Evolutionary conservation across 1,140 invertebrate species (phyloP), one percentile per base, ranked within the genome.

Genomic region (Drosophila pseudoananassae): DNA sequence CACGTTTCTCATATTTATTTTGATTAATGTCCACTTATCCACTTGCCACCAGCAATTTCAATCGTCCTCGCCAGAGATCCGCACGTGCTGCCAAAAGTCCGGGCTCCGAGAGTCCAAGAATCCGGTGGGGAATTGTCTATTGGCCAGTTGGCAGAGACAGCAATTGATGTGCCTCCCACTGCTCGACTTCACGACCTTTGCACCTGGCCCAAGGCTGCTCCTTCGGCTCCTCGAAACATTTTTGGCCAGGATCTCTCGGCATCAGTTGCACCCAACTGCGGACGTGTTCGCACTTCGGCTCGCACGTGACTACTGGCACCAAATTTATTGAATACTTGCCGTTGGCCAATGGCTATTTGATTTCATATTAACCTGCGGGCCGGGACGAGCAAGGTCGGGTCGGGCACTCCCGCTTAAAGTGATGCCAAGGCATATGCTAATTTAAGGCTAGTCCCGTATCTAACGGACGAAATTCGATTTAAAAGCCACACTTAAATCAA

Each of bases 281-380:
- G 82, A 87, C 83, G 83, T 87, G 83, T 87, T 87, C 83, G 83
- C 83, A 87, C 83, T 87, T 87, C 75, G 43, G 14, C 46, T 51
- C 66, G 83, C 76, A 87, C 83, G 83, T 87, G 83, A 87, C 83
- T 87, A 72, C 83, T 73, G 68, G 68, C 82, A 47, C 61, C 75
- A 65, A 87, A 87, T 87, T 87, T 87, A 87, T 87, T 87, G 83
- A 87, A 87, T 87, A 87, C 83, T 88, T 87, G 78, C 83, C 83
- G 88, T 87, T 88, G 83, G 83, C 83, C 83, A 87, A 83, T 83
- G 83, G 83, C 83, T 81, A 87, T 87, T 87, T 88, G 83, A 87
- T 87, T 88, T 87, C 83, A 88, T 87, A 87, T 87, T 87, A 87
- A 78, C 78, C 33, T 20, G 20, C 33, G 40, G 40, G 14, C 40